Evolutionary conservation across 2,113 vertebrate genomes (phyloP).

Genomic region (Caracal caracal): DNA sequence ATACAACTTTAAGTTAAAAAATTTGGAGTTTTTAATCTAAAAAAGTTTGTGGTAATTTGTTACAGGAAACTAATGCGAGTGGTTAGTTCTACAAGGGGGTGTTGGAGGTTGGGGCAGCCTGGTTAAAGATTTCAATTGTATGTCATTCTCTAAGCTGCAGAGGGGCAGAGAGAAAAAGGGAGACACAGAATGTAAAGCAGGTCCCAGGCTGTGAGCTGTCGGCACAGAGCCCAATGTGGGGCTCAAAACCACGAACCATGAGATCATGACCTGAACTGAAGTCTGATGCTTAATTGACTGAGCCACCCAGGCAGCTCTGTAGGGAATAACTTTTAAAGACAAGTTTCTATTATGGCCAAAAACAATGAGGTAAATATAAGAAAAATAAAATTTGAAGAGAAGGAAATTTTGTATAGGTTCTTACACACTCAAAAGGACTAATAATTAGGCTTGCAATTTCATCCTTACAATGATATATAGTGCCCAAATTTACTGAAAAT

Average conservation of each 20-base stretch:
- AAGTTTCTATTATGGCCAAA: not conserved
- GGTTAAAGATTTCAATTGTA: not conserved
- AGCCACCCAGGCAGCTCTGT: too few species aligned
- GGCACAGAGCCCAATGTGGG: too few species aligned
- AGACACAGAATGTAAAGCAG: too few species aligned
- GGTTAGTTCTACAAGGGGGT: not conserved
- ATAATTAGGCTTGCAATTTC: not conserved
- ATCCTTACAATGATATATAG: not conserved
- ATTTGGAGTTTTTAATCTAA: not conserved
- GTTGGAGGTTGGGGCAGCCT: not conserved
- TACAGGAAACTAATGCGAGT: not conserved
- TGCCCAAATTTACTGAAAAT: not conserved
- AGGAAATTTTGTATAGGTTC: not conserved
- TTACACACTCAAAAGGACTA: not conserved
- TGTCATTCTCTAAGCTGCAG: too few species aligned
- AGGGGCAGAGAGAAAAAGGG: too few species aligned
- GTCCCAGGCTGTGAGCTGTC: too few species aligned
- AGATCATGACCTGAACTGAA: too few species aligned
- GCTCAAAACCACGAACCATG: too few species aligned
- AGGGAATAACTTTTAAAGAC: not conserved
- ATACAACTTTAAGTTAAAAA: not conserved
- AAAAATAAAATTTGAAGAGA: constrained; percentile 21
- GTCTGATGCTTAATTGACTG: too few species aligned
- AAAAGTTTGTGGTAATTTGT: not conserved
- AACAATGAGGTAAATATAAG: not conserved